Evolutionary conservation across 2,113 vertebrate species (phyloP).

Genomic region (Callocephalon fimbriatum): DNA sequence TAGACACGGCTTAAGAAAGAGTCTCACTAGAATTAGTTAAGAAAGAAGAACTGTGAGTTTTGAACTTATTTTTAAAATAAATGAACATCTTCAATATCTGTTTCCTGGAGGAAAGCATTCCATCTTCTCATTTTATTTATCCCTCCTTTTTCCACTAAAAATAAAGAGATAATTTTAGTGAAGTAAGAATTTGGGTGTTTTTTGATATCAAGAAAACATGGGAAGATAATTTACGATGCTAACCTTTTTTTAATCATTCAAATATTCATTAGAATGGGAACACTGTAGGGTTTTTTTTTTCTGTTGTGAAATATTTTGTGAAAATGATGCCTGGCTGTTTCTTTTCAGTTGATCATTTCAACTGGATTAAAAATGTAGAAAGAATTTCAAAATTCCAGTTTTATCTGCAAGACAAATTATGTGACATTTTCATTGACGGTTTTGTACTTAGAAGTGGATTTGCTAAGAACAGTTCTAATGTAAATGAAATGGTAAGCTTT

Average conservation of each 20-base stretch:
- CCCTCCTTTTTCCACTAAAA: not conserved
- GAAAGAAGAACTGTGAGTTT: not conserved
- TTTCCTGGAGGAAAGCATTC: not conserved
- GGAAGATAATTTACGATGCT: not conserved
- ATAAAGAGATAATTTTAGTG: not conserved
- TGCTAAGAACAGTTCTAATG: not conserved
- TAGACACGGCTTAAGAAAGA: not conserved
- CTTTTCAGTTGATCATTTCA: not conserved
- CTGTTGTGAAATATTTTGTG: not conserved
- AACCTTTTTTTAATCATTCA: not conserved
- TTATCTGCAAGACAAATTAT: not conserved
- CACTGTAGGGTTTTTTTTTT: not conserved
- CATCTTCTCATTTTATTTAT: not conserved
- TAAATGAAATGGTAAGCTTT: not conserved
- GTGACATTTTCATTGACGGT: not conserved
- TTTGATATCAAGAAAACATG: not conserved
- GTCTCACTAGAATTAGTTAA: not conserved
- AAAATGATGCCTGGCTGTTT: not conserved
- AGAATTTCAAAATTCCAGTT: not conserved
- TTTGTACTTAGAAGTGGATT: not conserved
- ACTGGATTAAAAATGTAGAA: not conserved
- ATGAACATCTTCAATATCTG: not conserved
- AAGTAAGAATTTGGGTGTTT: not conserved
- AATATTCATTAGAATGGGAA: not conserved
- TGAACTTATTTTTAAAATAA: not conserved